phyloP scores from a whole-genome alignment of 2,797 vertebrate species.

The Platalea minor region DNA sequence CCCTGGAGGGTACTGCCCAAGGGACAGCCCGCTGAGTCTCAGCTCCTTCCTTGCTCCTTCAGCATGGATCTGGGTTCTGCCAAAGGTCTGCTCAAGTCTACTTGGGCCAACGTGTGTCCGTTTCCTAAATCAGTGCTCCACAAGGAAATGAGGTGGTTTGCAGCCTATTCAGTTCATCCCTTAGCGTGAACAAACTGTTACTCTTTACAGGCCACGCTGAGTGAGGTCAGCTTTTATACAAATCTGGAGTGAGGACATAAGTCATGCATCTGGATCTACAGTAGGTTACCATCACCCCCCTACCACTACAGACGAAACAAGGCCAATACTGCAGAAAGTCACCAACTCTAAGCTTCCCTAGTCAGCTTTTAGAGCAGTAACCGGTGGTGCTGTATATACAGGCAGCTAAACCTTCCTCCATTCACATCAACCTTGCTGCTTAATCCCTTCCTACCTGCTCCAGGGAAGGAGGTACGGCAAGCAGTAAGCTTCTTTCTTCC shows the following conservation, averaged over 20 bases:
- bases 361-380: not conserved
- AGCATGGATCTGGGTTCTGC: not conserved
- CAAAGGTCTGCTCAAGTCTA: not conserved
- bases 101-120: not conserved
- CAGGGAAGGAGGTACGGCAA: not conserved
- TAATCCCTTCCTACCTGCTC: not conserved
- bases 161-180: not conserved
- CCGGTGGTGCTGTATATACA: not conserved
- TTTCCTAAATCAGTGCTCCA: not conserved
- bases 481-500: not conserved
- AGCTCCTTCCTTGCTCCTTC: not conserved
- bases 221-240: not conserved
- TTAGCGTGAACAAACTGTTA: not conserved
- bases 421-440: not conserved
- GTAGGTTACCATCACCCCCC: not conserved
- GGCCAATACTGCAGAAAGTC: not conserved
- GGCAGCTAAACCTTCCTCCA: not conserved
- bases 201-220: not conserved
- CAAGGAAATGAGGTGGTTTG: not conserved
- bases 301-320: not conserved
- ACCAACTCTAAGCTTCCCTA: not conserved
- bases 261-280: not conserved
- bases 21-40: not conserved
- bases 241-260: not conserved
- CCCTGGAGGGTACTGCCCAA: not conserved